Evolutionary conservation across 2,888 invertebrate species (phyloP).

Genomic region (Drosophila aldrichi): DNA sequence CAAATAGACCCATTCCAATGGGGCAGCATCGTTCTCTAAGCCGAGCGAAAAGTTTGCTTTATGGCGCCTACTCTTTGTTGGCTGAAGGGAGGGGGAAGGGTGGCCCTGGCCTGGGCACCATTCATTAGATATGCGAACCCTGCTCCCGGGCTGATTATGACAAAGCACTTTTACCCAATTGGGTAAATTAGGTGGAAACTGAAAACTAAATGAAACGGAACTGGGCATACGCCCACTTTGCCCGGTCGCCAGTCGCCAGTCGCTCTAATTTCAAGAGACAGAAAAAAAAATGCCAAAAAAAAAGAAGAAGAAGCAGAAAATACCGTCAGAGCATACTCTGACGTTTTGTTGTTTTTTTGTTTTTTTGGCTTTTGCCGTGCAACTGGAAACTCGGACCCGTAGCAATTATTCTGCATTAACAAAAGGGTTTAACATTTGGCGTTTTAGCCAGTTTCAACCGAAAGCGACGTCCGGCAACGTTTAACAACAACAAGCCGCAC

Average conservation of each 20-base stretch:
- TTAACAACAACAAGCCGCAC: conserved; percentile 78
- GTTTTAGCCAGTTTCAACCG: conserved; percentile 69
- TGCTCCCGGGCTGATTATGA: conserved; percentile 83
- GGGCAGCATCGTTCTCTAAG: conserved; percentile 34
- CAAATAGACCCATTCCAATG: conserved; percentile 55
- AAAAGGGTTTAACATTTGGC: conserved; percentile 82
- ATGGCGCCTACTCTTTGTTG: conserved; percentile 33
- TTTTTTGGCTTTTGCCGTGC: conserved; percentile 46
- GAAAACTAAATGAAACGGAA: conserved; percentile 81
- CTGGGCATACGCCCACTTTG: conserved; percentile 69
- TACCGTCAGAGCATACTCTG: conserved; percentile 27
- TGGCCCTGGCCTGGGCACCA: conserved; percentile 34
- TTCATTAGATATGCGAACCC: conserved; percentile 79
- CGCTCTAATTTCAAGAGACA: conserved; percentile 66
- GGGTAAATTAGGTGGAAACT: conserved; percentile 83
- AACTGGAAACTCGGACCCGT: conserved; percentile 58
- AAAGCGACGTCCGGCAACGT: conserved; percentile 53
- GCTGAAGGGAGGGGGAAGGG: background rate
- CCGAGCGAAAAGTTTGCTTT: conserved; percentile 66
- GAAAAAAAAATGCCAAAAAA: conserved; percentile 15
- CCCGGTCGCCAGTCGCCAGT: conserved; percentile 38
- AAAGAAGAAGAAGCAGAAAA: conserved; percentile 18
- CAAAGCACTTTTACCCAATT: conserved; percentile 83
- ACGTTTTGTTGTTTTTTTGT: background rate
- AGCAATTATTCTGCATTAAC: conserved; percentile 82